phyloP scores from a whole-genome alignment of 2,888 invertebrate species.

The Scaptomyza caliginosa region DNA sequence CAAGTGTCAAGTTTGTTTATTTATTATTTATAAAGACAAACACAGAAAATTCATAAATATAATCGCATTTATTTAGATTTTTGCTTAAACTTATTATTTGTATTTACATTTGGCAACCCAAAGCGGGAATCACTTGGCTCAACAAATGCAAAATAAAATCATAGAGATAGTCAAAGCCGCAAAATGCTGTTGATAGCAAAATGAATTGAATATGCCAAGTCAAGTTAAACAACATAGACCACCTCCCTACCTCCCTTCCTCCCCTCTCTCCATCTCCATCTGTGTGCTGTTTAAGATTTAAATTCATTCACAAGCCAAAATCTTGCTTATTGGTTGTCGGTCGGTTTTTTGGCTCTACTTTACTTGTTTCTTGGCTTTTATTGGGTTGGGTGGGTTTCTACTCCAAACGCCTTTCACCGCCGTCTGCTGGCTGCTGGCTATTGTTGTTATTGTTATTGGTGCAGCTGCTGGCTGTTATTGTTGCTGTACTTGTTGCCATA shows the following conservation, averaged over 20 bases:
- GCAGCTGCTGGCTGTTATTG: slow-evolving; percentile 37
- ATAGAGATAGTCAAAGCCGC: slow-evolving; percentile 14
- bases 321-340: slow-evolving; percentile 70
- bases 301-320: slow-evolving; percentile 74
- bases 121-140: neutral
- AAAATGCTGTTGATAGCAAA: slow-evolving; percentile 63
- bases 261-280: neutral
- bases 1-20: neutral
- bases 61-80: slow-evolving; percentile 18
- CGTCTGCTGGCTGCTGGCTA: slow-evolving; percentile 11
- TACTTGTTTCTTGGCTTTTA: neutral
- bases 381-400: slow-evolving; percentile 22
- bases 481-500: slow-evolving; percentile 42
- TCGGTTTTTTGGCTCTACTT: slow-evolving; percentile 14
- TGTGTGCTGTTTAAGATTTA: slow-evolving; percentile 40
- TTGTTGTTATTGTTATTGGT: slow-evolving; percentile 30
- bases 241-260: neutral
- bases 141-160: slow-evolving; percentile 18
- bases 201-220: slow-evolving; percentile 53
- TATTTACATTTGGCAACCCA: slow-evolving; percentile 18
- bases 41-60: slow-evolving; percentile 7
- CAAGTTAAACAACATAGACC: slow-evolving; percentile 26
- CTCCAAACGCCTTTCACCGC: slow-evolving; percentile 62
- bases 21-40: neutral
- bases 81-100: slow-evolving; percentile 20